Base-by-base conservation (phyloP, 2,797 vertebrate species). In the Monodelphis domestica region DNA sequence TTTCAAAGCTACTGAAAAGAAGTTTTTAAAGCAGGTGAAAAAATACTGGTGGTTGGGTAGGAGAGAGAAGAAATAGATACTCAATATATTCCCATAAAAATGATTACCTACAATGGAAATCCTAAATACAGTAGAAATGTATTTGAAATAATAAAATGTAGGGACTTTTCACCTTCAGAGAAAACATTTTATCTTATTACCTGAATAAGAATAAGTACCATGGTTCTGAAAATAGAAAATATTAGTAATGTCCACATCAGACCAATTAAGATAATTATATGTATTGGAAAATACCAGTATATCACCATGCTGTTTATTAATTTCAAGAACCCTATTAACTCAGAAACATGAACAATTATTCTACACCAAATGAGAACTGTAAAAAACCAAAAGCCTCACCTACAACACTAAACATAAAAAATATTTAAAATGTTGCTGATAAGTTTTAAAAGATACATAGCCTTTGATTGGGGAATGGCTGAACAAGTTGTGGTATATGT, bases 11-110 rank as follows among this genome's bases (percentile, higher is more conserved):
- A 90, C 2, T 88, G 38, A 28, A 93, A 45, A 24, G 21, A 3
- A 78, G 90, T 84, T 91, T 94, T 90, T 56, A 51, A 52, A 95
- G 55, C n/a, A 93, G 24, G 1, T 88, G 90, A 33, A n/a, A 70
- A 53, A 38, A n/a, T 17, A 4, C 4, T 17, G 14, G 33, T 1
- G 5, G 5, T 17, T 2, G 5, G 14, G 15, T 1, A 6, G 33
- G 17, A 70, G 33, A 15, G 17, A 38, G 33, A 59, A 59, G 57
- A 70, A 70, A 17, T 38, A 15, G 33, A n/a, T n/a, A 70, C 12
- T 59, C 57, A 70, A n/a, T 21, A 55, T 5, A n/a, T 63, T 63
- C n/a, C 33, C 57, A 57, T 30, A 57, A 57, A 57, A 30, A 57
- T 57, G 56, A 57, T 29, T 59, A 28, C 26, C 10, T 57, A 33